These are phyloP conservation scores for Drosophila phalerata DNA, from an alignment of 2,888 invertebrate genomes.

Conservation along the genomic window DNA sequence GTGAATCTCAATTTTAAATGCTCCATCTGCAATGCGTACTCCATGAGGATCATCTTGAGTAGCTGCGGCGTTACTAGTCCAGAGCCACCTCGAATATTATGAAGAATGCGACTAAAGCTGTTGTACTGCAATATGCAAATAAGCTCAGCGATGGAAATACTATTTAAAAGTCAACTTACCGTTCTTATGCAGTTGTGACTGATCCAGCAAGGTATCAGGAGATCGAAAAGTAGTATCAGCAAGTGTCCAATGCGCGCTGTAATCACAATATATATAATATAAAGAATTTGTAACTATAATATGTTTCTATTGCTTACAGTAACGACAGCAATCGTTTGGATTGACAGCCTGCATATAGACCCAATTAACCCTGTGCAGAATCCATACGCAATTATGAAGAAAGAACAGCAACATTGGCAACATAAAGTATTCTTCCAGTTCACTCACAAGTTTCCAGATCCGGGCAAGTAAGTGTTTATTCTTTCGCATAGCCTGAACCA, in stretches of 20 bases:
- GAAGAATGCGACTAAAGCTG: slow-evolving; percentile 64
- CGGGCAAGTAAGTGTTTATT: slow-evolving; percentile 73
- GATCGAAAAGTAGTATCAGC: slow-evolving; percentile 40
- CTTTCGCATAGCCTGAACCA: slow-evolving; percentile 60
- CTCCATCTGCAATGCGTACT: slow-evolving; percentile 79
- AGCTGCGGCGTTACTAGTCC: slow-evolving; percentile 1
- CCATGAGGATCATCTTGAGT: slow-evolving; percentile 68
- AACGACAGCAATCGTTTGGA: slow-evolving; percentile 45
- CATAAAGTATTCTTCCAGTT: slow-evolving; percentile 69
- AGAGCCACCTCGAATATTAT: slow-evolving; percentile 62
- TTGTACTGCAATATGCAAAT: slow-evolving; percentile 62
- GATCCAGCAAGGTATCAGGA: slow-evolving; percentile 72
- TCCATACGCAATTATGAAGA: slow-evolving; percentile 65
- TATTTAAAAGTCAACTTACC: slow-evolving; percentile 42
- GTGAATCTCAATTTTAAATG: slow-evolving; percentile 79
- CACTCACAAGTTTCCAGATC: slow-evolving; percentile 68
- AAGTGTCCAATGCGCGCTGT: slow-evolving; percentile 62
- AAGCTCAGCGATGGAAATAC: no score
- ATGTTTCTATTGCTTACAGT: slow-evolving; percentile 33
- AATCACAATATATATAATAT: background rate
- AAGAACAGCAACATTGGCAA: slow-evolving; percentile 69
- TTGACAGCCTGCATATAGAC: slow-evolving; percentile 51
- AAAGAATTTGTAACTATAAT: background rate
- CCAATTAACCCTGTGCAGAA: slow-evolving; percentile 78
- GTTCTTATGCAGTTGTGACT: slow-evolving; percentile 74